These are phyloP conservation scores for Orchesella cincta DNA, from an alignment of 1,140 invertebrate genomes.

Conservation along the genomic window DNA sequence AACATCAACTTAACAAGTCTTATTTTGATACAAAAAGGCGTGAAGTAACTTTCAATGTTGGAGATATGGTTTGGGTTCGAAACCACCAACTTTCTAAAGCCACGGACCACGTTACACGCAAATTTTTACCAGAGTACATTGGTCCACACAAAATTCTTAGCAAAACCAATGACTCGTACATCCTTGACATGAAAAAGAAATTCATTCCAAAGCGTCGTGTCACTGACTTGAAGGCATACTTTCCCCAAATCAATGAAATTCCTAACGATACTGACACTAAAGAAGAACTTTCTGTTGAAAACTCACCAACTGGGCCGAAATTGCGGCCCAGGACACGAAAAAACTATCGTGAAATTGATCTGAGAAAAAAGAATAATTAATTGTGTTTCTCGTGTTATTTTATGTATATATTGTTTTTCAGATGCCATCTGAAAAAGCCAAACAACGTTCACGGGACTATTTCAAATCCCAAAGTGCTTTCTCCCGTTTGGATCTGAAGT, in stretches of 20 bases:
- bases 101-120: neutral
- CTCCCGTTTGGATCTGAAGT: neutral
- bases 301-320: neutral
- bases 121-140: constrained; percentile 9
- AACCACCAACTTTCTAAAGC: neutral
- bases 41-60: neutral
- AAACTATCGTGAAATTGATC: neutral
- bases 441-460: neutral
- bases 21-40: constrained; percentile 22
- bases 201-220: neutral
- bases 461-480: neutral
- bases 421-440: no score
- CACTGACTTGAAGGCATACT: constrained; percentile 19
- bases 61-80: constrained; percentile 9
- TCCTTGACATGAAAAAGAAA: neutral
- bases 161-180: neutral
- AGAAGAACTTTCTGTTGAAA: neutral
- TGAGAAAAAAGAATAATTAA: neutral
- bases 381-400: no score
- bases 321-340: neutral
- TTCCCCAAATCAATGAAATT: neutral
- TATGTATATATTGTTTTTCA: neutral
- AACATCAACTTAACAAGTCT: neutral
- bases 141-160: constrained; percentile 1
- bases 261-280: neutral